phyloP scores from a whole-genome alignment of 2,888 invertebrate genomes.

The Drosophila phalerata region DNA sequence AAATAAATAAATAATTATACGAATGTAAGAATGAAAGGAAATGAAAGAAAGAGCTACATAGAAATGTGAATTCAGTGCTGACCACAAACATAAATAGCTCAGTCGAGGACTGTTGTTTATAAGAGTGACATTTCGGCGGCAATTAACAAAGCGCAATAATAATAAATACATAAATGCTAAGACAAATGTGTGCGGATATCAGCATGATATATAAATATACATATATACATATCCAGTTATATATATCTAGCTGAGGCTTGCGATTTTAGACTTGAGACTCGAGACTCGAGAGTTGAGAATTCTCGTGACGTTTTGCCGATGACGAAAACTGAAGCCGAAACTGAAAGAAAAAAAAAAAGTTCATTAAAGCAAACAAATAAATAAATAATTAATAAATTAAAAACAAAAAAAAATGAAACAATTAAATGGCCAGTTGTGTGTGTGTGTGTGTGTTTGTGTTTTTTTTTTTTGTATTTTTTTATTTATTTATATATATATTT shows the following conservation, averaged over 20 bases:
- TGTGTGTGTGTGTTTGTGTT: slow-evolving; percentile 14
- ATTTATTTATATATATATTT: not conserved
- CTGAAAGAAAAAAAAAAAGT: not conserved
- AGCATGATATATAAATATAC: slow-evolving; percentile 5
- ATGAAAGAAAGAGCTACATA: slow-evolving; percentile 6
- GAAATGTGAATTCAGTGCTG: slow-evolving; percentile 21
- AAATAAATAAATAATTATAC: not conserved
- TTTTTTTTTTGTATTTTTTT: slow-evolving; percentile 13
- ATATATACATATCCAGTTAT: no score
- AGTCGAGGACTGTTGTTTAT: slow-evolving; percentile 30
- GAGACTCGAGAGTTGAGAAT: slow-evolving; percentile 1
- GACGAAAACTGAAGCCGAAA: slow-evolving; percentile 35
- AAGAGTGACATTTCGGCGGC: slow-evolving; percentile 44
- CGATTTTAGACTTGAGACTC: not conserved
- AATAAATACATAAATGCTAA: slow-evolving; percentile 11
- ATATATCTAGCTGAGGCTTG: slow-evolving; percentile 6
- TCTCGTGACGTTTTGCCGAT: slow-evolving; percentile 47
- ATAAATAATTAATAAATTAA: slow-evolving; percentile 62
- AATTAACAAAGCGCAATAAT: slow-evolving; percentile 38
- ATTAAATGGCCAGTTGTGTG: slow-evolving; percentile 41
- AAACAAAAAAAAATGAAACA: slow-evolving; percentile 47
- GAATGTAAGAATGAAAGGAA: not conserved
- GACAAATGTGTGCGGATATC: slow-evolving; percentile 20
- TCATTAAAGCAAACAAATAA: slow-evolving; percentile 48
- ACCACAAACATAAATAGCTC: slow-evolving; percentile 26